Evolutionary conservation across 1,140 invertebrate species (phyloP), one percentile per base, ranked within the genome.

Genomic region (Wiebesia pumilae): DNA sequence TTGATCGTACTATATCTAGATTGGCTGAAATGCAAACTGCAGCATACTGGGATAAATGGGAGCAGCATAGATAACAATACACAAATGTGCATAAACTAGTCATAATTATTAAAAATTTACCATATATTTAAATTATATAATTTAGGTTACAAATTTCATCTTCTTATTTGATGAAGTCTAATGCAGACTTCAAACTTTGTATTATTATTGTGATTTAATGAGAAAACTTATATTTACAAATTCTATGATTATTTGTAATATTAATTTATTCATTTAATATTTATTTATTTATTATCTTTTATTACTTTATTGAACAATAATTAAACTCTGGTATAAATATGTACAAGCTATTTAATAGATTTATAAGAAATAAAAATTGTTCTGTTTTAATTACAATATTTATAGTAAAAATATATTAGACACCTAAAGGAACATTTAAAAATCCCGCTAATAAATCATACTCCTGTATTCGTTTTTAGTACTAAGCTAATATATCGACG

Each of bases 21-120:
- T 94, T 99, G 38, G 96, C 96, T 79, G 98, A 99, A 95, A 99
- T 99, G 98, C 98, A 99, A 94, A 98, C 97, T 4, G 95, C 96
- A 84, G 96, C 97, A 86, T 99, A 99, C 94, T 99, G 98, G 98
- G 95, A 97, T 77, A 95, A 96, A 88, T 97, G 96, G 96, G 95
- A 96, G 75, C 95, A 95, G 71, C 93, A 95, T 87, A 94, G 94
- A 90, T 91, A 90, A 89, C 78, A 84, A 47, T 73, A 80, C 24
- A 33, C 38, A 33, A n/a, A 33, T 73, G 9, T 73, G n/a, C 87
- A 89, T 65, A 79, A 51, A 21, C 75, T 87, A 88, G 83, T 85
- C 33, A 87, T 58, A 69, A 77, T 67, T 65, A 24, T 75, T 40
- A 33, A 54, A 54, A 81, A 58, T 75, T 62, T 78, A 54, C 19